A percentile compares a stretch with the other conserved stretches of the same genome.
Evolutionary conservation across 2,113 vertebrate genomes (phyloP).

Genomic region (Solenodon paradoxus): DNA sequence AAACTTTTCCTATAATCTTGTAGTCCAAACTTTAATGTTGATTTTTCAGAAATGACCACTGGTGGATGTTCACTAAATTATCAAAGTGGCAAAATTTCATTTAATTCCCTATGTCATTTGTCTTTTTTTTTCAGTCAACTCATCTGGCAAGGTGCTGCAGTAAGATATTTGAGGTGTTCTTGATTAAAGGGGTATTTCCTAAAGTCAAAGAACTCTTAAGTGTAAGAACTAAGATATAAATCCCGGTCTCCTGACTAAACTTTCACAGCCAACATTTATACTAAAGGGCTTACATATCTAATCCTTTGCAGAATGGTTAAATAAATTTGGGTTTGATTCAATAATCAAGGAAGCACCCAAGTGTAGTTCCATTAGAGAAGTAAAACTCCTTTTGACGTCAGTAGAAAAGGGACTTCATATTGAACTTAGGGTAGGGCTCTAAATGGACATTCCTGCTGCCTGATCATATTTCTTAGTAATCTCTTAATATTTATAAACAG

Average conservation of each 20-base stretch:
- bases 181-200: not conserved
- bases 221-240: not conserved
- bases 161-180: not conserved
- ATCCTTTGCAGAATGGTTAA: conserved; percentile 24
- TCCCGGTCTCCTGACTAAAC: not conserved
- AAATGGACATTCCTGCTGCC: conserved; percentile 41
- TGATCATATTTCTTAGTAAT: conserved; percentile 54
- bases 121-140: not conserved
- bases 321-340: conserved; percentile 36
- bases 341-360: conserved; percentile 19
- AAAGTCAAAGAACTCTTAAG: not conserved
- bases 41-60: not conserved
- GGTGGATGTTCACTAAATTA: not conserved
- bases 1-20: not conserved
- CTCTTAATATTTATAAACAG: conserved; percentile 60
- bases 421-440: conserved; percentile 23
- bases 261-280: conserved; percentile 43
- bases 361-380: conserved; percentile 26
- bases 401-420: conserved; percentile 2
- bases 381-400: conserved; percentile 34
- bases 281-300: conserved; percentile 53
- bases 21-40: not conserved
- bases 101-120: not conserved
- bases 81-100: not conserved
- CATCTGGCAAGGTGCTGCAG: not conserved